These are phyloP conservation scores for Maniola hyperantus DNA, from an alignment of 2,888 invertebrate genomes.

Conservation along the genomic window DNA sequence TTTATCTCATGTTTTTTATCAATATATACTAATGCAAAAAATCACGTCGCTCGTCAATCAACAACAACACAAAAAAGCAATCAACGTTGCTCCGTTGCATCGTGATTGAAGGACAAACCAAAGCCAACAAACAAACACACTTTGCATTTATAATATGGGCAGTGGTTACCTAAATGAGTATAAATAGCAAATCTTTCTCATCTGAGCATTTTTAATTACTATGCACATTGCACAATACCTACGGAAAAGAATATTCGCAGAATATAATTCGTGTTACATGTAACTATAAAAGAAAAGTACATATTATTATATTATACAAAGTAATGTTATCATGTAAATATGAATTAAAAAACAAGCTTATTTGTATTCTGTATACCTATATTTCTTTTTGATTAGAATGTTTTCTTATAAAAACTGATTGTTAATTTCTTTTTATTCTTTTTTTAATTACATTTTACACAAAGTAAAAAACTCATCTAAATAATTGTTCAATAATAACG, in stretches of 20 bases:
- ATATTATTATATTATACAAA: background rate
- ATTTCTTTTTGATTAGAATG: background rate
- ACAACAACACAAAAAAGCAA: too few relatives aligned
- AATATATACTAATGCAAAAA: background rate
- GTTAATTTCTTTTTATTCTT: background rate
- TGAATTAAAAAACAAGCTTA: background rate
- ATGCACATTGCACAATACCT: background rate
- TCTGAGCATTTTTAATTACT: background rate
- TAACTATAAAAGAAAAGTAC: background rate
- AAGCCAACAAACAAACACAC: too few relatives aligned
- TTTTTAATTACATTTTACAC: background rate
- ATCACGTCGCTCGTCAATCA: too few relatives aligned
- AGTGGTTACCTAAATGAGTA: too few relatives aligned
- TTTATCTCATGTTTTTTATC: slow-evolving; percentile 11
- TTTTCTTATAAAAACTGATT: background rate
- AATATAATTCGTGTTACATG: background rate
- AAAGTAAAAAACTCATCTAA: background rate
- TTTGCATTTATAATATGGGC: too few relatives aligned
- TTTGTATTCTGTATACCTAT: background rate
- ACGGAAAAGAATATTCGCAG: background rate
- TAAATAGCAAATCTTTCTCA: background rate
- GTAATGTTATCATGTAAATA: slow-evolving; percentile 6
- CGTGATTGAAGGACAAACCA: too few relatives aligned
- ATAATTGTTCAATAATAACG: too few relatives aligned
- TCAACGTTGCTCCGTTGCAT: too few relatives aligned